Conservation (phyloP, 1,140 invertebrate species). For the Dinothrombium tinctorium region DNA sequence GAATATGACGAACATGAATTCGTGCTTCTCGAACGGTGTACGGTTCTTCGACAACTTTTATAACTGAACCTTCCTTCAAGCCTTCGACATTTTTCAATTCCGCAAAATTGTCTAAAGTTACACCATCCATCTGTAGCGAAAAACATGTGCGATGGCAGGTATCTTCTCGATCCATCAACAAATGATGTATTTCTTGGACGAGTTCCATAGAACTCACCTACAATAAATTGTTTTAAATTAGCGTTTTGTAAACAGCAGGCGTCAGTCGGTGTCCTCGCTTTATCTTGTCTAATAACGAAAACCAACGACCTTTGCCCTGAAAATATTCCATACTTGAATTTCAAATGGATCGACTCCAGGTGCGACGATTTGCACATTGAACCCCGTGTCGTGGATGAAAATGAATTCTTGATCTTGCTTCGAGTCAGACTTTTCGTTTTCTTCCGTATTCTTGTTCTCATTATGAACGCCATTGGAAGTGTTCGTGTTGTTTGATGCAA, state of each 20-base stretch:
- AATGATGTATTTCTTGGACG: constrained; percentile 93
- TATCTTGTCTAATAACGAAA: no score
- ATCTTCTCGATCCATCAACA: constrained; percentile 91
- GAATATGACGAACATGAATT: constrained; percentile 85
- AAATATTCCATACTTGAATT: constrained; percentile 56
- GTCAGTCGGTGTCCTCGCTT: no score
- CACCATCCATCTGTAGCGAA: constrained; percentile 75
- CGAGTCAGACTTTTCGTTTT: not conserved
- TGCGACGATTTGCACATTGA: constrained; percentile 61
- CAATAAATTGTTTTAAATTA: no score
- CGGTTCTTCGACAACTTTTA: constrained; percentile 65
- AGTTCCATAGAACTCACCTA: constrained; percentile 89
- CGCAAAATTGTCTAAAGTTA: constrained; percentile 86
- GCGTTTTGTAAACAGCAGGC: no score
- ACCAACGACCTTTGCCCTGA: not conserved
- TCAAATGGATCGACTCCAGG: constrained; percentile 71
- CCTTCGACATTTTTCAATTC: constrained; percentile 90
- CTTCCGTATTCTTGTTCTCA: constrained; percentile 4
- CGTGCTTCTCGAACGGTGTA: constrained; percentile 92
- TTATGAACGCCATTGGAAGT: constrained; percentile 3
- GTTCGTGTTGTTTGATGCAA: not conserved
- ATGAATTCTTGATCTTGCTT: constrained; percentile 30
- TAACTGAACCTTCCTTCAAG: constrained; percentile 74
- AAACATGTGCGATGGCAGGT: constrained; percentile 95
- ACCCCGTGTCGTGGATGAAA: constrained; percentile 76